Evolutionary conservation across 2,113 vertebrate genomes (phyloP).

Genomic region (Entelurus aequoreus): DNA sequence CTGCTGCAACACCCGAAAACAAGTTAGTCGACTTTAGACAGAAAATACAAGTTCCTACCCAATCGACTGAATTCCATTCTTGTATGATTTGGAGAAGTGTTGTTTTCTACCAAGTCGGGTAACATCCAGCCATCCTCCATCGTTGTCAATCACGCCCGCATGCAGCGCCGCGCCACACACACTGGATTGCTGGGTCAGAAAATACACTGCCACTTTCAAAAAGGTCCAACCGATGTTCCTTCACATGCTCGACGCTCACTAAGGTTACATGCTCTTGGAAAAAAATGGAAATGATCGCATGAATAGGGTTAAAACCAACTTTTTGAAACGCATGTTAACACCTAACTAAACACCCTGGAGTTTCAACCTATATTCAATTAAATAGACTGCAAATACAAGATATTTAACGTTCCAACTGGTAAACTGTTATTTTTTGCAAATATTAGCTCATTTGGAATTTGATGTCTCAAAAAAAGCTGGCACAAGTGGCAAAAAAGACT

Average conservation of each 20-base stretch:
- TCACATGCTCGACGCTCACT: background rate
- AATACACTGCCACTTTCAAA: background rate
- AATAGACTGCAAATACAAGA: too few relatives aligned
- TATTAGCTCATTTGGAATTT: too few relatives aligned
- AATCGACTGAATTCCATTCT: slow-evolving; percentile 86
- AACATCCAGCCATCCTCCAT: slow-evolving; percentile 95
- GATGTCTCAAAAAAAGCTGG: too few relatives aligned
- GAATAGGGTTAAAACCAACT: too few relatives aligned
- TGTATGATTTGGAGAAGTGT: slow-evolving; percentile 87
- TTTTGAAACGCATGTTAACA: too few relatives aligned
- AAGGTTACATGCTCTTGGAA: background rate
- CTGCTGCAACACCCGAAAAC: background rate
- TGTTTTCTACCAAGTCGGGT: slow-evolving; percentile 88
- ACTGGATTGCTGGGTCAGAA: slow-evolving; percentile 86
- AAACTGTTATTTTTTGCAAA: too few relatives aligned
- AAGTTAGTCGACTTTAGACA: background rate
- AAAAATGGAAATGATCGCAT: too few relatives aligned
- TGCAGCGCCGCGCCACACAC: slow-evolving; percentile 91
- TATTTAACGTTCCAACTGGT: too few relatives aligned
- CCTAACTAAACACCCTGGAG: too few relatives aligned
- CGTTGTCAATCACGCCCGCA: slow-evolving; percentile 89
- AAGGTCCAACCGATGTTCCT: background rate
- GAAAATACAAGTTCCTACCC: slow-evolving; percentile 66
- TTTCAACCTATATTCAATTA: too few relatives aligned
- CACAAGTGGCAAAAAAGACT: too few relatives aligned